phyloP scores from a whole-genome alignment of 2,888 invertebrate species.

The Latrodectus hesperus region DNA sequence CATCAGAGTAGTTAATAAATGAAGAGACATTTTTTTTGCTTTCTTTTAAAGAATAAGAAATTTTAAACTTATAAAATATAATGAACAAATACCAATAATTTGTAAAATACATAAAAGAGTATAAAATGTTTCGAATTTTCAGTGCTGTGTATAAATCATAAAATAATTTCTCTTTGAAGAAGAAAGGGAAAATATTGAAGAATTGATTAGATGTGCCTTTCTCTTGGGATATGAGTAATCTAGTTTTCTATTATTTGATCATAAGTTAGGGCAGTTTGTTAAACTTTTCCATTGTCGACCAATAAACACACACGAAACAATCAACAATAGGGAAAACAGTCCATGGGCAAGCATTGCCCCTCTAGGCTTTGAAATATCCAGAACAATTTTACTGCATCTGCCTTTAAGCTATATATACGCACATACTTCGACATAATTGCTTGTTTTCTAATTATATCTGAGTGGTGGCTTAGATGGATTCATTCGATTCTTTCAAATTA shows the following conservation, averaged over 20 bases:
- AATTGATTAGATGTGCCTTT: background rate
- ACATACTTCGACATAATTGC: background rate
- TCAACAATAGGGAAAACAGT: background rate
- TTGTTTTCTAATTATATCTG: background rate
- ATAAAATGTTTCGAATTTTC: too few species aligned
- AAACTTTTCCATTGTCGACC: slow-evolving; percentile 2
- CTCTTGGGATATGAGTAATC: background rate
- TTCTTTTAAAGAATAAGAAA: too few species aligned
- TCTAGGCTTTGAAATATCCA: background rate
- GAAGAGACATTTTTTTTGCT: too few species aligned
- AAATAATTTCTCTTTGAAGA: too few species aligned
- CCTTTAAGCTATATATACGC: background rate
- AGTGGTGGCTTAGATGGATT: too few species aligned
- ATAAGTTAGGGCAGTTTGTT: background rate
- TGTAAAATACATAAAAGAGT: too few species aligned
- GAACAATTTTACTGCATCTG: background rate
- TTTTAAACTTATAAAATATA: too few species aligned
- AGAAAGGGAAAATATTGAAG: background rate
- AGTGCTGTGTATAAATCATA: too few species aligned
- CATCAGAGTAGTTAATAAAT: too few species aligned
- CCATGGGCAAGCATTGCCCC: background rate
- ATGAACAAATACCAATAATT: too few species aligned
- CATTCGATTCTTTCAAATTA: too few species aligned
- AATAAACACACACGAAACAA: background rate
- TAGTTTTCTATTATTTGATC: background rate